Base-by-base conservation (phyloP, 2,888 invertebrate genomes). In the Chironomus riparius region DNA sequence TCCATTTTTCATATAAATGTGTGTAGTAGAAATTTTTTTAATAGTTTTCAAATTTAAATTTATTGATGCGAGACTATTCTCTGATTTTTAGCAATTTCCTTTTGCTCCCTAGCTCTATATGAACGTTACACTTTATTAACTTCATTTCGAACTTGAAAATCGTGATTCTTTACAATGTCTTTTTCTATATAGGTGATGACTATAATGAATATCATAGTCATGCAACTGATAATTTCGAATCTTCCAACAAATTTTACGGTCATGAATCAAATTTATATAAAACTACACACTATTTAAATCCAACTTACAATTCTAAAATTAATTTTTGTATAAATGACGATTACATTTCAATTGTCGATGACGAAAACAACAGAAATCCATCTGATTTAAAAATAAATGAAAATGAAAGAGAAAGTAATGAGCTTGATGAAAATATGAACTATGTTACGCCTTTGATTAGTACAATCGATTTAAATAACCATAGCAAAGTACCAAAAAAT, bases 241-340 rank as follows among this genome's bases (percentile, higher is more conserved):
- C 61, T 47, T 56, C 56, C 65, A 65, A 65, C 15, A 72, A 72
- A 62, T 50, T 13, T 50, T 70, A 50, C 50, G 70, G 48, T 50
- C 22, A 69, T 47, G 56, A 12, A 76, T 69, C 77, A 22, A 74
- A 74, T 15, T 68, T 65, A 47, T 38, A 47, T 47, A 74, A 74
- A 48, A 6, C 73, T 21, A 12, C 68, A 15, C 62, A 74, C 47
- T 74, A 74, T 68, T 22, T 48, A 3, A 74, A 74, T 65, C 74
- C 74, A 47, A 74, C 74, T n/a, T 74, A 68, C 68, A 68, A 74
- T 68, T 74, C 74, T n/a, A 74, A 74, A 47, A 68, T 74, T 47
- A 74, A 74, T 68, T 47, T 74, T 12, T 74, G 74, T 62, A 74
- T 74, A 47, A 74, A 68, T 38, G 74, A 74, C 28, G 74, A 74